Percentiles rank a stretch among this genome's conserved stretches.
These are phyloP conservation scores for Blomia tropicalis DNA, from an alignment of 2,888 invertebrate genomes.

Conservation along the genomic window DNA sequence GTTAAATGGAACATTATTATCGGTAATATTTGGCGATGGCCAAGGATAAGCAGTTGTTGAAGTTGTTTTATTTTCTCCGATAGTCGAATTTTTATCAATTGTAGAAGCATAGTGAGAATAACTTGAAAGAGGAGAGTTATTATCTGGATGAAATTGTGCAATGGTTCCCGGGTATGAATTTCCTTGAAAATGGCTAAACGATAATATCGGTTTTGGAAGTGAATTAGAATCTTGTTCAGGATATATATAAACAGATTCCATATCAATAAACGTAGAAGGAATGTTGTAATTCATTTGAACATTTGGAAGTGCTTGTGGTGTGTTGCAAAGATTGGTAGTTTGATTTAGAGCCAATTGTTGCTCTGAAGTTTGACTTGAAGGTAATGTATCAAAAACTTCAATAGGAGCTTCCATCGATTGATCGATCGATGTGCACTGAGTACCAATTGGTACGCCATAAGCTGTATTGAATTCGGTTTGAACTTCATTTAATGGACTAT, in stretches of 20 bases:
- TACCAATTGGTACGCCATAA: too few relatives aligned
- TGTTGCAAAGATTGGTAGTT: too few relatives aligned
- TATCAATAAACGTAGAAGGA: slow-evolving; percentile 19
- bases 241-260: not conserved
- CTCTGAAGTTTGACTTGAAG: too few relatives aligned
- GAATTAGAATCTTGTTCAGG: not conserved
- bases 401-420: too few relatives aligned
- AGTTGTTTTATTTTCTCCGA: not conserved
- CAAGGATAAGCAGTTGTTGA: not conserved
- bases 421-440: too few relatives aligned
- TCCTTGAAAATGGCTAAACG: not conserved
- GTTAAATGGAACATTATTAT: too few relatives aligned
- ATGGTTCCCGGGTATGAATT: slow-evolving; percentile 18
- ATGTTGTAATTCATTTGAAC: slow-evolving; percentile 1
- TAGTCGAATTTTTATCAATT: not conserved
- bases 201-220: not conserved
- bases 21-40: not conserved
- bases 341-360: too few relatives aligned
- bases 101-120: not conserved
- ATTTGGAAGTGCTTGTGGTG: too few relatives aligned
- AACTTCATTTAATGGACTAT: too few relatives aligned
- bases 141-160: slow-evolving; percentile 18
- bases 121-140: not conserved
- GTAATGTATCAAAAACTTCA: too few relatives aligned
- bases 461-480: too few relatives aligned